Evolutionary conservation across 2,888 invertebrate genomes (phyloP).

Genomic region (Stomorhina lunata): DNA sequence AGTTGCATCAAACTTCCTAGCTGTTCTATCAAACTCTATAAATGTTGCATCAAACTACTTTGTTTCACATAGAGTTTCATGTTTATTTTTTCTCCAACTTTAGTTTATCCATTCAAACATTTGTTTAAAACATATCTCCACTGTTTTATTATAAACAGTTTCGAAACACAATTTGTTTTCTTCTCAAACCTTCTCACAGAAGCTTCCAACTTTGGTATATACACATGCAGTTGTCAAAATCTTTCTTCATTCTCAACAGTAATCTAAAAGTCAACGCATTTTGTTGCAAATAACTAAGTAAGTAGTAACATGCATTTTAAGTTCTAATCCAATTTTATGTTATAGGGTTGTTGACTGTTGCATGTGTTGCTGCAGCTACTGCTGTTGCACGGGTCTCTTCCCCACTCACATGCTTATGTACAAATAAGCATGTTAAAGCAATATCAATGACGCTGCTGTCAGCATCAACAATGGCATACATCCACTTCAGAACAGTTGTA

Average conservation of each 20-base stretch:
- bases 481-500: conserved; percentile 46
- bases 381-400: too few species aligned
- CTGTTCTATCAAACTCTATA: too few species aligned
- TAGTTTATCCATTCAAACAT: too few species aligned
- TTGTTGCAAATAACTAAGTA: conserved; percentile 37
- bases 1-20: too few species aligned
- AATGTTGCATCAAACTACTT: too few species aligned
- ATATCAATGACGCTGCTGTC: conserved; percentile 11
- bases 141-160: too few species aligned
- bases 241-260: conserved; percentile 9
- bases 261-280: conserved; percentile 60
- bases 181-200: too few species aligned
- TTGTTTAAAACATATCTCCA: too few species aligned
- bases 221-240: neutral
- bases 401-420: too few species aligned
- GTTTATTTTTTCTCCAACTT: too few species aligned
- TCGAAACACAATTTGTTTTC: too few species aligned
- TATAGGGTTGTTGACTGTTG: conserved; percentile 65
- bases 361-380: conserved; percentile 58
- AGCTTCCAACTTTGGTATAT: neutral
- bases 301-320: conserved; percentile 51
- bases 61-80: too few species aligned
- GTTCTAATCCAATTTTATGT: conserved; percentile 66
- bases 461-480: conserved; percentile 8
- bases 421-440: conserved; percentile 22